These are phyloP conservation scores for Galemys pyrenaicus DNA, from an alignment of 2,113 vertebrate species.

Conservation along the genomic window DNA sequence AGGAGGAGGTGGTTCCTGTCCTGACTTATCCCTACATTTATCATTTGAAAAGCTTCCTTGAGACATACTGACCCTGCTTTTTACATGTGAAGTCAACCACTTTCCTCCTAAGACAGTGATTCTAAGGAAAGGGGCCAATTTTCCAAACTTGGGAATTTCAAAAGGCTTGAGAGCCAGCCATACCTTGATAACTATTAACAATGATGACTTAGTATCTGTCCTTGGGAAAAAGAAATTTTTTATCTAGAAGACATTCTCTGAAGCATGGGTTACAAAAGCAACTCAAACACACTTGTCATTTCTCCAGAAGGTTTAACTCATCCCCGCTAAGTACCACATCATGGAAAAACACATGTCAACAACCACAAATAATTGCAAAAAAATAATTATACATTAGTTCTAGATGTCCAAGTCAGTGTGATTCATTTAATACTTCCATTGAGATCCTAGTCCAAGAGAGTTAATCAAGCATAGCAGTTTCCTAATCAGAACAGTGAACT, in stretches of 20 bases:
- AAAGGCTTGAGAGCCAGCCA: not conserved
- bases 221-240: not conserved
- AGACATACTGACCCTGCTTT: not conserved
- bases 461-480: conserved; percentile 89
- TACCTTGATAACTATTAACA: not conserved
- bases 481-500: conserved; percentile 90
- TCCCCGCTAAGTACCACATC: conserved; percentile 68
- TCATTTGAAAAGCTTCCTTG: not conserved
- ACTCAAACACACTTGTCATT: not conserved
- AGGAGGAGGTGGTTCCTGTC: not conserved
- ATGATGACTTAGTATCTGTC: not conserved
- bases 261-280: conserved; percentile 42
- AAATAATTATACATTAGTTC: conserved; percentile 89
- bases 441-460: conserved; percentile 86
- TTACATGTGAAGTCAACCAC: not conserved
- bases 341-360: conserved; percentile 84
- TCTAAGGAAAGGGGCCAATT: conserved; percentile 25
- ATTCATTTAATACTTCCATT: conserved; percentile 83
- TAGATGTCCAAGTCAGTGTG: conserved; percentile 80
- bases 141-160: conserved; percentile 18
- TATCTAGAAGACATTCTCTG: not conserved
- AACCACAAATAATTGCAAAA: conserved; percentile 81
- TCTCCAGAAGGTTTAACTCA: conserved; percentile 56
- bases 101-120: not conserved
- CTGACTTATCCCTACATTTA: not conserved